phyloP scores from a whole-genome alignment of 1,140 invertebrate species.

The Lucilia sericata region DNA sequence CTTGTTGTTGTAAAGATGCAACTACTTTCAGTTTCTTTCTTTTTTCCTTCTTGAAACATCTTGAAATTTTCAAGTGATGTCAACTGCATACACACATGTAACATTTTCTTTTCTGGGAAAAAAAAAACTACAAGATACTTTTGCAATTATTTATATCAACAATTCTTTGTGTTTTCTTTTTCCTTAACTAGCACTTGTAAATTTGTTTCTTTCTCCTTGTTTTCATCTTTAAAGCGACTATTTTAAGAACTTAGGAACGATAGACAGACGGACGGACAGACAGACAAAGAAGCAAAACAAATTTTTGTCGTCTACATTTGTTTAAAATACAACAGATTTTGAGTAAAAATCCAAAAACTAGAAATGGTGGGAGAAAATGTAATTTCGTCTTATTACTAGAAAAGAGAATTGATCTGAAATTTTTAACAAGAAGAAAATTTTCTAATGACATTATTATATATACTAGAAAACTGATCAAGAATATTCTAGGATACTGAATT shows the following conservation, averaged over 20 bases:
- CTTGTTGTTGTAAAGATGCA: no score
- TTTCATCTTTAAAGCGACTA: neutral
- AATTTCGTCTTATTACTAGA: no score
- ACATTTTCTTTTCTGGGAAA: neutral
- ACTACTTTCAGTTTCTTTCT: neutral
- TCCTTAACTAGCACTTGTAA: slow-evolving; percentile 13
- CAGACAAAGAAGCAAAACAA: neutral
- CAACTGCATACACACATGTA: neutral
- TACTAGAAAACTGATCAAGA: no score
- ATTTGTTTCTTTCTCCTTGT: neutral
- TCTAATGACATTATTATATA: no score
- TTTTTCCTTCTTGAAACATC: neutral
- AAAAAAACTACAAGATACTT: neutral
- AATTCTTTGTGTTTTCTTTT: neutral
- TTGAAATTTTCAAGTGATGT: neutral
- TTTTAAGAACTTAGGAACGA: neutral
- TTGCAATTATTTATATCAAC: slow-evolving; percentile 4
- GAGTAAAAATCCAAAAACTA: no score
- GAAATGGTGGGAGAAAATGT: no score
- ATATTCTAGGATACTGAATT: no score
- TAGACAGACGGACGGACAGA: neutral
- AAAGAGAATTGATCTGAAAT: no score
- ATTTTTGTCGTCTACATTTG: neutral
- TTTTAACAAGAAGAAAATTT: no score
- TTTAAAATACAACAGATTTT: neutral